Percentiles rank a stretch among this genome's conserved stretches.
Evolutionary conservation across 2,113 vertebrate genomes (phyloP).

Genomic region (Stegastes partitus): DNA sequence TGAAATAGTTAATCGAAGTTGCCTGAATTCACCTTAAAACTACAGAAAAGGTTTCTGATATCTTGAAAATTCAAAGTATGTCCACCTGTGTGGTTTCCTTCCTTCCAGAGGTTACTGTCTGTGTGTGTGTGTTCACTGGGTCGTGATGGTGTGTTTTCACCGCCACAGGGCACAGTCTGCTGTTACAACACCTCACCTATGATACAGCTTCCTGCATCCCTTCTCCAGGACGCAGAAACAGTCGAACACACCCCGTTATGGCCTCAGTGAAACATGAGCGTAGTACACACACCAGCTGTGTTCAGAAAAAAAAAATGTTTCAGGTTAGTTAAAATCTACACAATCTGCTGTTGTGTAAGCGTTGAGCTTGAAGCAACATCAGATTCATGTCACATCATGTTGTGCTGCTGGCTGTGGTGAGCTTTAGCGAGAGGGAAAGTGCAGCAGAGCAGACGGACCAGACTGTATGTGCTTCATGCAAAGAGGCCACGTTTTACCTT

Average conservation of each 20-base stretch:
- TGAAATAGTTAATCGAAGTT: no score
- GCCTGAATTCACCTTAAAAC: no score
- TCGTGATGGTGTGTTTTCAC: slow-evolving; percentile 23
- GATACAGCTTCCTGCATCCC: slow-evolving; percentile 24
- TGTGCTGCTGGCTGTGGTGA: slow-evolving; percentile 18
- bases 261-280: background rate
- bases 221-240: slow-evolving; percentile 2
- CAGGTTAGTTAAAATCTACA: background rate
- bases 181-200: slow-evolving; percentile 27
- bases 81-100: background rate
- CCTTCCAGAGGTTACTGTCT: background rate
- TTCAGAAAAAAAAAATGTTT: background rate
- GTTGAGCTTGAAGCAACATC: background rate
- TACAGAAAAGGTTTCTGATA: no score
- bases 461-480: background rate
- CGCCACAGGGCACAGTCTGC: slow-evolving; percentile 47
- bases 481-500: background rate
- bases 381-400: slow-evolving; percentile 40
- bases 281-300: background rate
- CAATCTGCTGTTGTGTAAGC: slow-evolving; percentile 25
- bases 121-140: background rate
- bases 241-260: background rate
- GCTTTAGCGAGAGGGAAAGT: slow-evolving; percentile 6
- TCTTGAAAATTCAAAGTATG: no score
- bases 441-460: background rate